phyloP scores from a whole-genome alignment of 2,797 vertebrate species.

The Acestrorhynchus altus region DNA sequence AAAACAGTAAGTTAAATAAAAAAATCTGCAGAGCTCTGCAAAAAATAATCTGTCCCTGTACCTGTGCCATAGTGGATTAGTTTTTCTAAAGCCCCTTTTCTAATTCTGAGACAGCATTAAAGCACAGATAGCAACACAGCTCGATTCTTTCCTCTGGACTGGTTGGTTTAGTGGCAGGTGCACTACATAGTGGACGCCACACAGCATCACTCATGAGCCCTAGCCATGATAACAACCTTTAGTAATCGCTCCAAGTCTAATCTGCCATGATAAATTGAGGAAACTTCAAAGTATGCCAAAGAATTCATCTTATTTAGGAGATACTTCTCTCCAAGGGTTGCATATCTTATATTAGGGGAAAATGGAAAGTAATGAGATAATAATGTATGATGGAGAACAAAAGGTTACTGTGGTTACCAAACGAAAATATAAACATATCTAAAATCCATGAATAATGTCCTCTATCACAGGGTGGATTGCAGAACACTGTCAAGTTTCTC shows the following conservation, averaged over 20 bases:
- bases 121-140: conserved; percentile 15
- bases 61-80: conserved; percentile 1
- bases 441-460: conserved; percentile 6
- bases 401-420: conserved; percentile 36
- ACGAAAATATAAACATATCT: conserved; percentile 23
- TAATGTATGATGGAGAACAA: conserved; percentile 35
- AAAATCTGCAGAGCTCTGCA: conserved; percentile 18
- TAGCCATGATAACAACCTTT: conserved; percentile 58
- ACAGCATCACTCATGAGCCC: conserved; percentile 51
- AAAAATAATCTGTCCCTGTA: conserved; percentile 16
- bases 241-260: conserved; percentile 52
- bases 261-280: conserved; percentile 56
- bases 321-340: conserved; percentile 26
- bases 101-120: conserved; percentile 19
- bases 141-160: conserved; percentile 51
- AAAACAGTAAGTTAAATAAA: conserved; percentile 1
- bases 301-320: conserved; percentile 51
- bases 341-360: conserved; percentile 36
- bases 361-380: conserved; percentile 44
- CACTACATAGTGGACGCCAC: conserved; percentile 54
- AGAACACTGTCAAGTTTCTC: background rate
- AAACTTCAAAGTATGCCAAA: conserved; percentile 55
- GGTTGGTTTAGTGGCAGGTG: conserved; percentile 49
- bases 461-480: background rate
- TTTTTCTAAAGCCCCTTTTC: conserved; percentile 34